Base-by-base conservation (phyloP, 2,113 vertebrate species). In the Pelvicachromis taeniatus region DNA sequence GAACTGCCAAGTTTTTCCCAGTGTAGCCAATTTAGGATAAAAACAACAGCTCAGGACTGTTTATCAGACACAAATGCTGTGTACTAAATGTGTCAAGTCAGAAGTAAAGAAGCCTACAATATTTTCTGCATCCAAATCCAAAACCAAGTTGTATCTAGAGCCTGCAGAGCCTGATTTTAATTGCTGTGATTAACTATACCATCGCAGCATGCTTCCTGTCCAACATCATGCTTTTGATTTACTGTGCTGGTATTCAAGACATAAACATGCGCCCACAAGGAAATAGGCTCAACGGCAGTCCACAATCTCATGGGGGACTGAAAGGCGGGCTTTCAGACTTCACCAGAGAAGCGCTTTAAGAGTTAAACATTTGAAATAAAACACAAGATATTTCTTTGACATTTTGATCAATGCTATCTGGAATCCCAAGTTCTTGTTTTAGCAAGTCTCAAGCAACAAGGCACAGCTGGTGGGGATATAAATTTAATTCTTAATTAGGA, bases 221-320 rank as follows among this genome's bases (percentile, higher is more conserved):
- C 82, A 70, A 35, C 45, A 68, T 85, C 53, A 50, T 1, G 19
- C 59, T 83, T 88, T 75, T 83, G 83, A 88, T 87, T 83, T 55
- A 86, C 48, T 84, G 33, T 1, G 17, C 81, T 88, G 54, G 81
- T 26, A 86, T 92, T 77, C 80, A 42, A 73, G 55, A 82, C 40
- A 83, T 90, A 91, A 92, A 91, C 91, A 94, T 17, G 35, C 3
- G 19, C 54, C 50, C 84, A 73, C 11, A 80, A 85, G 85, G 88
- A 94, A 92, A 86, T 82, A 82, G 78, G 93, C 93, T 95, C 92
- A 93, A 84, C 38, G n/a, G n/a, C 31, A 33, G 92, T 91, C 53
- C 84, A 90, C 19, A 2, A 78, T 87, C 85, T 83, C 90, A 9
- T 53, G 7, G 21, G 42, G 79, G 81, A 87, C 40, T 33, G 17